These are phyloP conservation scores for Drosophila rufa DNA, from an alignment of 1,140 invertebrate genomes.

Conservation along the genomic window DNA sequence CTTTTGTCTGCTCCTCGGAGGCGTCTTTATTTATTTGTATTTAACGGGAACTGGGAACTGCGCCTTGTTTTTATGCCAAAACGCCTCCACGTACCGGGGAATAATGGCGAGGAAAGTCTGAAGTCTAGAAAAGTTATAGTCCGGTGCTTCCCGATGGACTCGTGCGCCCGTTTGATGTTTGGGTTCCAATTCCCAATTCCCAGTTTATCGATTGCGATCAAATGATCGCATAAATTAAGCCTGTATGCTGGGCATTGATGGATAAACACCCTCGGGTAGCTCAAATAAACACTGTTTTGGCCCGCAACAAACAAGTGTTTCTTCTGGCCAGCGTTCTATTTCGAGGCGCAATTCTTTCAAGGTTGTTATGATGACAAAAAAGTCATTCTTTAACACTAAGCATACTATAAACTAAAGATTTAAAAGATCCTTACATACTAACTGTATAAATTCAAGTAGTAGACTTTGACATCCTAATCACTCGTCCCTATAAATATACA, in stretches of 20 bases:
- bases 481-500: no score
- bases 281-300: slow-evolving; percentile 6
- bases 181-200: neutral
- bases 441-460: no score
- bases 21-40: slow-evolving; percentile 71
- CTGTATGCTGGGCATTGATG: slow-evolving; percentile 7
- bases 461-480: no score
- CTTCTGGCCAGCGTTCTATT: neutral
- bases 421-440: neutral
- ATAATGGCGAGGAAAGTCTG: slow-evolving; percentile 1
- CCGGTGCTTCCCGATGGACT: slow-evolving; percentile 27
- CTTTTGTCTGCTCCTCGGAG: slow-evolving; percentile 43
- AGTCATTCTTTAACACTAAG: neutral
- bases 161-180: slow-evolving; percentile 30
- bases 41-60: slow-evolving; percentile 59
- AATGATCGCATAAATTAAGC: neutral
- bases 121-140: slow-evolving; percentile 22
- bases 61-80: slow-evolving; percentile 58
- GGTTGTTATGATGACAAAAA: neutral
- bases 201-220: slow-evolving; percentile 2
- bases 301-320: slow-evolving; percentile 16
- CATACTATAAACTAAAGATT: neutral
- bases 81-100: slow-evolving; percentile 34
- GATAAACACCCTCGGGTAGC: slow-evolving; percentile 6
- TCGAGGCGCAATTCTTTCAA: neutral